Base-by-base conservation (phyloP, 2,888 invertebrate genomes). In the Cacoxenus indagator region DNA sequence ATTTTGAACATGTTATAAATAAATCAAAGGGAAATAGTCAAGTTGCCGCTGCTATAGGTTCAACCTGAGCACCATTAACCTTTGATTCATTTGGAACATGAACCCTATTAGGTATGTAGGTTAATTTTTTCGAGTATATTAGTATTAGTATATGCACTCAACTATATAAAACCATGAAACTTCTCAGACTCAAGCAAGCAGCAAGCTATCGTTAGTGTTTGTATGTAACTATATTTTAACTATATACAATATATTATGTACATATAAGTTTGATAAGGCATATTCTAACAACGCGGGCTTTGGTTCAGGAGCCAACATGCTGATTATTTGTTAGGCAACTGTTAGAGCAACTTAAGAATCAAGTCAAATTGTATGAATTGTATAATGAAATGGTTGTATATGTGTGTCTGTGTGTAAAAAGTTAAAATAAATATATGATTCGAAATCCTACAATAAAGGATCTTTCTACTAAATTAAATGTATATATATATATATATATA, bases 401-500 rank as follows among this genome's bases (percentile, higher is more conserved):
- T 55, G 54, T 24, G 26, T 24, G 24, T 55, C 9, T 24, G 24
- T 55, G 55, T 11, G 4, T 4, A 37, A 37, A 37, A 37, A 6
- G 31, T 37, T 37, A 4, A 5, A 4, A 37, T 11, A 37, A 8
- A 11, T 37, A 37, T 11, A 37, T 14, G 8, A 37, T 37, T 37
- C 14, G 5, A 37, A 2, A 37, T 8, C 37, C n/a, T n/a, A n/a
- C n/a, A n/a, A n/a, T n/a, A n/a, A n/a, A n/a, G n/a, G n/a, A n/a
- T n/a, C n/a, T n/a, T n/a, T n/a, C n/a, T n/a, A n/a, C n/a, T n/a
- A n/a, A n/a, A 37, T 4, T 37, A 37, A 37, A 11, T 14, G 14
- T 11, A 37, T 37, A 37, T 11, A 11, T 68, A 70, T 65, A 70
- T 74, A 73, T 70, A 73, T 64, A 46, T 22, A 31, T 67, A 72